phyloP scores from a whole-genome alignment of 2,888 invertebrate genomes.

The Portevinia maculata region DNA sequence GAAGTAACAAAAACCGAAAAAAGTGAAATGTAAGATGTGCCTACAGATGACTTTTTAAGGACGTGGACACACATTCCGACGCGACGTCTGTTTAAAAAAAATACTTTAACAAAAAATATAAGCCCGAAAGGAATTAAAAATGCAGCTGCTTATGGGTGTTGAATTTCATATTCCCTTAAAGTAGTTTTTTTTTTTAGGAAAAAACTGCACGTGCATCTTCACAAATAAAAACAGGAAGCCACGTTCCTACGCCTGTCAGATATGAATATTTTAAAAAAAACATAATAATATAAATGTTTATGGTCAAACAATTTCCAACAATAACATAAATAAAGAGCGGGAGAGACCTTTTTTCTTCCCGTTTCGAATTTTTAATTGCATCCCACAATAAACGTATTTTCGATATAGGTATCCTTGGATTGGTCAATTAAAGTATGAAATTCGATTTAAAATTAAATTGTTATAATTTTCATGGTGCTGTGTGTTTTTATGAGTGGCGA shows the following conservation, averaged over 20 bases:
- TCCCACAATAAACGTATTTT: conserved; percentile 46
- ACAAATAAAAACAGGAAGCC: conserved; percentile 62
- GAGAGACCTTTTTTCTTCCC: neutral
- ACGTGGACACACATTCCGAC: conserved; percentile 58
- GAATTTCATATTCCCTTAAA: conserved; percentile 54
- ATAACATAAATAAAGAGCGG: neutral
- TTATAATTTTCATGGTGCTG: conserved; percentile 43
- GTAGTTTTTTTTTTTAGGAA: conserved; percentile 18
- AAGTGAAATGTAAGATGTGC: conserved; percentile 64
- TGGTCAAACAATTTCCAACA: conserved; percentile 57
- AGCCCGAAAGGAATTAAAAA: conserved; percentile 71
- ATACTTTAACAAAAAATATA: conserved; percentile 30
- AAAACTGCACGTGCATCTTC: conserved; percentile 62
- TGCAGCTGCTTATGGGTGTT: conserved; percentile 71
- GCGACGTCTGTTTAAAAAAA: conserved; percentile 53
- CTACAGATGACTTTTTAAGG: conserved; percentile 68
- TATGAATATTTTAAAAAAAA: conserved; percentile 47
- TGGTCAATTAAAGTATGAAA: conserved; percentile 66
- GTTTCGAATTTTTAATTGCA: conserved; percentile 62
- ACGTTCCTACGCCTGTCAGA: conserved; percentile 67
- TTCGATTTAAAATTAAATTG: conserved; percentile 65
- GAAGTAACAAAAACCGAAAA: conserved; percentile 13
- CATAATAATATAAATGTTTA: conserved; percentile 21
- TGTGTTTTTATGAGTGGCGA: conserved; percentile 51
- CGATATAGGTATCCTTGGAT: conserved; percentile 12